Conservation (phyloP, 2,113 vertebrate species). For the Drymodes brunneopygia region DNA sequence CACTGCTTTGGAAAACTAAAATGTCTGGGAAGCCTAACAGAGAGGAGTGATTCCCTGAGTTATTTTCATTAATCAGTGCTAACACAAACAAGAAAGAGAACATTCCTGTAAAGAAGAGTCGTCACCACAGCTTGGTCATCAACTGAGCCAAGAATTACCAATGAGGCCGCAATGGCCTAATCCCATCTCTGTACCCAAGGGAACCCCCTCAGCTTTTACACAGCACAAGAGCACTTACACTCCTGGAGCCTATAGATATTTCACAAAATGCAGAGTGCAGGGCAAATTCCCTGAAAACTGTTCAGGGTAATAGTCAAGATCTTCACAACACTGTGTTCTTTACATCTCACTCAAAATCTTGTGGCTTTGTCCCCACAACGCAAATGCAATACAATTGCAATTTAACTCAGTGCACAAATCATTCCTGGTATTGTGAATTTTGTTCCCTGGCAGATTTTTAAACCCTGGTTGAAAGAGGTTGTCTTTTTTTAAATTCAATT, state of each 20-base stretch:
- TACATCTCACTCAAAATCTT: not conserved
- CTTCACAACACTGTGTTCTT: not conserved
- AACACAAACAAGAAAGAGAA: not conserved
- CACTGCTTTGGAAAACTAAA: not conserved
- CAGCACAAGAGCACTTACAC: not conserved
- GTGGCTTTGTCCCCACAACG: not conserved
- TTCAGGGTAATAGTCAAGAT: not conserved
- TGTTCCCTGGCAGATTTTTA: not conserved
- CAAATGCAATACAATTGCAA: not conserved
- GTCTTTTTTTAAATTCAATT: not conserved
- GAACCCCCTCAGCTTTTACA: not conserved
- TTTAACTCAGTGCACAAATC: not conserved
- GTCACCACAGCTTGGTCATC: not conserved
- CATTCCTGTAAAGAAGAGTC: not conserved
- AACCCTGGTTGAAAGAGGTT: not conserved
- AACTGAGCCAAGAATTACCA: not conserved
- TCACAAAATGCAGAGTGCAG: not conserved
- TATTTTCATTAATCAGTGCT: not conserved
- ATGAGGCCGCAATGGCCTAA: not conserved
- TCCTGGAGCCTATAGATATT: not conserved
- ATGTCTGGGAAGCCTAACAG: not conserved
- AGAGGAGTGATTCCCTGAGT: not conserved
- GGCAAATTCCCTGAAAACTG: not conserved
- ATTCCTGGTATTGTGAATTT: not conserved
- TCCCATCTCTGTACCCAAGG: not conserved